These are phyloP conservation scores for Theretra japonica DNA, from an alignment of 2,888 invertebrate species.

Conservation along the genomic window DNA sequence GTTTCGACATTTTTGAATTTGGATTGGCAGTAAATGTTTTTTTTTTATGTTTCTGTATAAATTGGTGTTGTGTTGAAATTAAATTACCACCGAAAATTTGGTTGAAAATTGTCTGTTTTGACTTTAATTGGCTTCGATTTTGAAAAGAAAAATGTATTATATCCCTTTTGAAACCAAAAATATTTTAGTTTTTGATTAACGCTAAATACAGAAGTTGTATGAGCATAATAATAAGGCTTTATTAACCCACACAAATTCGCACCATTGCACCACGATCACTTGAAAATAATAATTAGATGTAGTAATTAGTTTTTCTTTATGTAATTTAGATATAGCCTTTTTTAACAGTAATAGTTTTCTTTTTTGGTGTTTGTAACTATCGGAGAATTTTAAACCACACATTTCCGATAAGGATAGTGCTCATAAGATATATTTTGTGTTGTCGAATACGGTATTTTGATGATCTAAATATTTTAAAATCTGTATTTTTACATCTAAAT, in stretches of 20 bases:
- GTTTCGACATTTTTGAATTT: neutral
- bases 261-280: conserved; percentile 56
- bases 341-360: neutral
- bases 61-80: neutral
- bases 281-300: conserved; percentile 41
- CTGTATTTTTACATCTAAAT: too few species aligned
- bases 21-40: conserved; percentile 1
- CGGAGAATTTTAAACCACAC: neutral
- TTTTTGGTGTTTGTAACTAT: neutral
- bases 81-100: neutral
- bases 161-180: conserved; percentile 12
- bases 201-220: conserved; percentile 13
- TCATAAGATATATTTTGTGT: too few species aligned
- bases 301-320: neutral
- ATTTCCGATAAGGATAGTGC: too few species aligned
- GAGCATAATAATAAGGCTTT: conserved; percentile 57
- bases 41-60: neutral
- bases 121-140: neutral
- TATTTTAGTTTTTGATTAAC: conserved; percentile 17
- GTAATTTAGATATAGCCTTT: neutral
- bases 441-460: too few species aligned
- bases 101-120: neutral
- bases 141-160: neutral
- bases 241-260: conserved; percentile 83
- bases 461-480: too few species aligned